These are phyloP conservation scores for Phymatocera aterrima DNA, from an alignment of 2,888 invertebrate genomes.

Conservation along the genomic window DNA sequence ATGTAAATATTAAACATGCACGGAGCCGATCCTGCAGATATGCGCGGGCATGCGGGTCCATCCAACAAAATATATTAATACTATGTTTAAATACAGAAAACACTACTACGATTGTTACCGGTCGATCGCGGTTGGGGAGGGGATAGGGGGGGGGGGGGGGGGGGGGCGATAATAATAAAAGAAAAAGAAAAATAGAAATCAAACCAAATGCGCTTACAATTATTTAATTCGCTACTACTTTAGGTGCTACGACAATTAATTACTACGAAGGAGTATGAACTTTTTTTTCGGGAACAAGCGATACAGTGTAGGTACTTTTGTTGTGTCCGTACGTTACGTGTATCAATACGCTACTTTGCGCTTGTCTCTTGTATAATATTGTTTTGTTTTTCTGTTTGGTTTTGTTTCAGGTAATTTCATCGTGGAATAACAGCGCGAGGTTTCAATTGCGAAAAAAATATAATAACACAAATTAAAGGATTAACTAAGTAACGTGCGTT, in stretches of 20 bases:
- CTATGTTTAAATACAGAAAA: constrained; percentile 60
- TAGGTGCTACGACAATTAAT: too few relatives aligned
- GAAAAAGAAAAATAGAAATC: constrained; percentile 48
- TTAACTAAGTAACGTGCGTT: too few relatives aligned
- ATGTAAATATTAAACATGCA: constrained; percentile 71
- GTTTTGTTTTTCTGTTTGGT: too few relatives aligned
- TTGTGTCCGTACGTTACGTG: too few relatives aligned
- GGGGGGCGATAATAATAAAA: constrained; percentile 47
- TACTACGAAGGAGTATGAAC: not conserved
- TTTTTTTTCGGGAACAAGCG: too few relatives aligned
- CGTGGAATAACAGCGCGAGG: too few relatives aligned
- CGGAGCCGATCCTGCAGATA: constrained; percentile 57
- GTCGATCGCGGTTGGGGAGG: constrained; percentile 37
- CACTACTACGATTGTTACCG: constrained; percentile 47
- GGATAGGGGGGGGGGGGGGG: constrained; percentile 39
- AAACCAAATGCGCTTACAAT: constrained; percentile 5
- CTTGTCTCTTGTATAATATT: too few relatives aligned
- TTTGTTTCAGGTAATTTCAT: too few relatives aligned
- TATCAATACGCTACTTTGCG: too few relatives aligned
- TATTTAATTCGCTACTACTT: constrained; percentile 17
- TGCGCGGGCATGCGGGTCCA: constrained; percentile 43
- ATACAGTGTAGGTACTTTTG: too few relatives aligned
- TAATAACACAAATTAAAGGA: too few relatives aligned
- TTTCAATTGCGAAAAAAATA: too few relatives aligned
- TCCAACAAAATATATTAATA: constrained; percentile 72